Evolutionary conservation across 2,888 invertebrate genomes (phyloP).

Genomic region (Scaptodrosophila latifasciaeformis): DNA sequence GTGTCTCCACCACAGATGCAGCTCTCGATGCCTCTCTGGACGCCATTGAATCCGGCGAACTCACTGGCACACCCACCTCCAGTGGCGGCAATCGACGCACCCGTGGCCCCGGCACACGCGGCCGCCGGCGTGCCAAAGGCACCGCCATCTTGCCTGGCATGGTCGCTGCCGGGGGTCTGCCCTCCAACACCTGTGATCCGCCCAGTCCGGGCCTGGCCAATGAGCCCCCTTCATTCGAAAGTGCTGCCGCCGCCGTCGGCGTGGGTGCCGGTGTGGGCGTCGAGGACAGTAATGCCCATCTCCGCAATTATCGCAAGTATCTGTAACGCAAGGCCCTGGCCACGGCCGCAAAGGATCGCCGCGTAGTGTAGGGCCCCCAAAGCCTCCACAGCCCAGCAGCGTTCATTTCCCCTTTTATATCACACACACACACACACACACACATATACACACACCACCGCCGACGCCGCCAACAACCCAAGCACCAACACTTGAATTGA

Average conservation of each 20-base stretch:
- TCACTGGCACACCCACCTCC: constrained; percentile 47
- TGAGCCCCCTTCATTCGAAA: constrained; percentile 75
- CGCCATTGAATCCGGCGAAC: constrained; percentile 46
- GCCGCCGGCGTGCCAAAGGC: constrained; percentile 65
- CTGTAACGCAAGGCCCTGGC: constrained; percentile 65
- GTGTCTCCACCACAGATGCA: constrained; percentile 52
- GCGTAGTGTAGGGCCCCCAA: background rate
- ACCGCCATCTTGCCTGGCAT: constrained; percentile 20
- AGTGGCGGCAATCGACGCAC: constrained; percentile 52
- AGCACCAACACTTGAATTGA: background rate
- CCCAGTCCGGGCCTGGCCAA: constrained; percentile 69
- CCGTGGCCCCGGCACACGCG: constrained; percentile 63
- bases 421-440: background rate
- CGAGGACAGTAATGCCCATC: constrained; percentile 70
- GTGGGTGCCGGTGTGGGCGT: constrained; percentile 47
- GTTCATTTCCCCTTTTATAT: background rate
- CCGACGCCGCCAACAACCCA: too few relatives aligned
- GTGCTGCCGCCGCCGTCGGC: constrained; percentile 73
- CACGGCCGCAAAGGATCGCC: background rate
- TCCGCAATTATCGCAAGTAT: constrained; percentile 75
- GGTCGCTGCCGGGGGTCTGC: constrained; percentile 23
- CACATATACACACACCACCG: too few relatives aligned
- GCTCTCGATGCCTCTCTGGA: constrained; percentile 53
- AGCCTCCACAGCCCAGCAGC: background rate
- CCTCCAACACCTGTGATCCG: constrained; percentile 60